phyloP scores from a whole-genome alignment of 2,113 vertebrate genomes.

The Anoura caudifer region DNA sequence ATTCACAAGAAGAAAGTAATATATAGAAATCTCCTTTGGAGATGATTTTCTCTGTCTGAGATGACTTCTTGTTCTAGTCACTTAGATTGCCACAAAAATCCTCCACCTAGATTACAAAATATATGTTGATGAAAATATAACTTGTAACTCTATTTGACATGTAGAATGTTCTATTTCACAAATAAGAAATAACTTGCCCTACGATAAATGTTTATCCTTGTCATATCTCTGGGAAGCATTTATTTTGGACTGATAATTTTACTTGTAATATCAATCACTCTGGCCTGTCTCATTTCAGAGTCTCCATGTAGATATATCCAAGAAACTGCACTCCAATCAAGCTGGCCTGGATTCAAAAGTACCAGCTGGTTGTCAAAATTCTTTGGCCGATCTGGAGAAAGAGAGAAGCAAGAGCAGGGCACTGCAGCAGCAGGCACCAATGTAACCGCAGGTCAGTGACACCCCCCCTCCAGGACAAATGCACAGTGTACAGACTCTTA shows the following conservation, averaged over 20 bases:
- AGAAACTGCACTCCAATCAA: slow-evolving; percentile 57
- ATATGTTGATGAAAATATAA: not conserved
- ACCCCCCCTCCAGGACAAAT: not conserved
- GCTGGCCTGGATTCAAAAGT: not conserved
- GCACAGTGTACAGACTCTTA: not conserved
- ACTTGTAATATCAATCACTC: slow-evolving; percentile 39
- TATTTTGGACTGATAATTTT: slow-evolving; percentile 56
- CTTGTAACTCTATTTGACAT: slow-evolving; percentile 37
- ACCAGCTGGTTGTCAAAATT: slow-evolving; percentile 64
- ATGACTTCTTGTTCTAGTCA: slow-evolving; percentile 34
- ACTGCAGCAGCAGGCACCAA: not conserved
- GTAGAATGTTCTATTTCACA: slow-evolving; percentile 52
- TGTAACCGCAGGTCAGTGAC: slow-evolving; percentile 64
- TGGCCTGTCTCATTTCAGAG: slow-evolving; percentile 79
- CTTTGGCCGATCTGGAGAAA: slow-evolving; percentile 44
- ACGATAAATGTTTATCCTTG: slow-evolving; percentile 8
- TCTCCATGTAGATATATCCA: slow-evolving; percentile 57
- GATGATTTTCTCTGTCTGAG: slow-evolving; percentile 14
- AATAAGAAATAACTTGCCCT: slow-evolving; percentile 29
- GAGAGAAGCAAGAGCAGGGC: slow-evolving; percentile 1
- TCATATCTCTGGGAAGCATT: slow-evolving; percentile 40
- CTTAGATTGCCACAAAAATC: slow-evolving; percentile 16
- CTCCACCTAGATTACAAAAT: slow-evolving; percentile 18
- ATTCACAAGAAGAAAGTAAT: not conserved
- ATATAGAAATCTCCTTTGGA: not conserved